A percentile compares a stretch with the other conserved stretches of the same genome.
phyloP scores from a whole-genome alignment of 2,113 vertebrate species.

The Crotalus viridis region DNA sequence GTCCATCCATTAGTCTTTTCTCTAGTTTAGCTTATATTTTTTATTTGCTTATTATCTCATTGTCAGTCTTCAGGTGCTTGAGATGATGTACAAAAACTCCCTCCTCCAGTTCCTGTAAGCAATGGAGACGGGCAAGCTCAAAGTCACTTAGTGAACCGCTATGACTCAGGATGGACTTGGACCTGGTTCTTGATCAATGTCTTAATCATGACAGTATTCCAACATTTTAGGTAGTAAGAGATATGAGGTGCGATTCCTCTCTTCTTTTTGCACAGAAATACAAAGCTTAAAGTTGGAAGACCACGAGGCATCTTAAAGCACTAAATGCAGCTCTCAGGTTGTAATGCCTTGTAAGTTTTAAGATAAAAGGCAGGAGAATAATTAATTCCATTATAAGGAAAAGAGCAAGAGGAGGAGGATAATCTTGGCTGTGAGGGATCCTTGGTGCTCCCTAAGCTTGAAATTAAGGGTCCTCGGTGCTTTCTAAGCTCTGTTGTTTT shows the following conservation, averaged over 20 bases:
- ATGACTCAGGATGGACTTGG: neutral
- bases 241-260: neutral
- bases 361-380: neutral
- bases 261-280: neutral
- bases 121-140: neutral
- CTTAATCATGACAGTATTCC: neutral
- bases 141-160: neutral
- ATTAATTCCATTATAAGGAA: neutral
- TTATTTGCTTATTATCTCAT: neutral
- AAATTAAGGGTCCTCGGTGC: neutral
- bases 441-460: neutral
- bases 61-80: neutral
- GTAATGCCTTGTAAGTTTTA: neutral
- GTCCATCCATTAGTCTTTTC: neutral
- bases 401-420: neutral
- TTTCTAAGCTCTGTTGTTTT: neutral
- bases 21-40: neutral
- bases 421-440: neutral
- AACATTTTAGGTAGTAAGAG: neutral
- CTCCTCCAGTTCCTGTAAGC: neutral
- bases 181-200: neutral
- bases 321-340: neutral
- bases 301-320: neutral
- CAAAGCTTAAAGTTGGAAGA: neutral
- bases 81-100: neutral